Conservation (phyloP, 2,797 vertebrate species). For the Geotrypetes seraphini region DNA sequence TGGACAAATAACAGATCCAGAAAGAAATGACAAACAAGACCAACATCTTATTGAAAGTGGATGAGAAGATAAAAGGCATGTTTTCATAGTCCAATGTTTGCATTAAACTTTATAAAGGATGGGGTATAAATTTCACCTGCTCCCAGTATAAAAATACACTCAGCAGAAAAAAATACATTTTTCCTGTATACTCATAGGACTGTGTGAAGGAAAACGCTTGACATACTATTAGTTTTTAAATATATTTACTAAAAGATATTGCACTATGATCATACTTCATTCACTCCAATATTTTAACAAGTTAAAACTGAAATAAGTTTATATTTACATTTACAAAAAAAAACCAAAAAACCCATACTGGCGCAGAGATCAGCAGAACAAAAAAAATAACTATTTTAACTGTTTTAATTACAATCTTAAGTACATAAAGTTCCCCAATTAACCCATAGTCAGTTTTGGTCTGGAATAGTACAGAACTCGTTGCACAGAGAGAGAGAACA, state of each 20-base stretch:
- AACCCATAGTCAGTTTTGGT: conserved; percentile 19
- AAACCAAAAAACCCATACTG: too few relatives aligned
- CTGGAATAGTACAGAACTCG: conserved; percentile 13
- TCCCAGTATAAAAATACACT: too few relatives aligned
- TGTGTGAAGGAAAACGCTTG: conserved; percentile 17
- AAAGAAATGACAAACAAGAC: too few relatives aligned
- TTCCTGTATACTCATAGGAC: conserved; percentile 12
- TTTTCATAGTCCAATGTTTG: too few relatives aligned
- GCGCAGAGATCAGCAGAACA: conserved; percentile 39
- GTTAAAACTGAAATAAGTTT: conserved; percentile 24
- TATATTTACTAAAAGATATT: conserved; percentile 48
- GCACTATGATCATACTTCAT: conserved; percentile 30
- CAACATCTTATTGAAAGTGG: too few relatives aligned
- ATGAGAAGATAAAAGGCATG: too few relatives aligned
- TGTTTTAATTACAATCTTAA: conserved; percentile 49
- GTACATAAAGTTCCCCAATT: conserved; percentile 46
- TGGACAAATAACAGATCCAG: too few relatives aligned
- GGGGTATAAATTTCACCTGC: too few relatives aligned
- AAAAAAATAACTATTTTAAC: conserved; percentile 14
- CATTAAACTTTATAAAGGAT: too few relatives aligned
- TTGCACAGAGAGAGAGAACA: neutral
- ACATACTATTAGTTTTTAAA: conserved; percentile 35
- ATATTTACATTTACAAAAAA: conserved; percentile 45
- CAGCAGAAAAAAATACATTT: conserved; percentile 11
- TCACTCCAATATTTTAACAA: conserved; percentile 18